Base-by-base conservation (phyloP, 2,888 invertebrate genomes). In the Drosophila melanosoma region DNA sequence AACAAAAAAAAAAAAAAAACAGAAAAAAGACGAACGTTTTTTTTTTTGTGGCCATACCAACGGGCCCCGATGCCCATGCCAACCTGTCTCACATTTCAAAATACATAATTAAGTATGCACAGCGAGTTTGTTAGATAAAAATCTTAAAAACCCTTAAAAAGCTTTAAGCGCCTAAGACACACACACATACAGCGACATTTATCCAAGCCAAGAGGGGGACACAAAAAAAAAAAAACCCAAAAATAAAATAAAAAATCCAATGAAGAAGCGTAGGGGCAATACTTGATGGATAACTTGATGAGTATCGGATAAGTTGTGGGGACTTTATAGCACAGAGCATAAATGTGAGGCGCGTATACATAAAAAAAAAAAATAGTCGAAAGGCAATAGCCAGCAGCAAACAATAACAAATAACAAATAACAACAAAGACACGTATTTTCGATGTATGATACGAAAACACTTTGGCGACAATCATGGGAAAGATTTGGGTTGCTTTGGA, bases 401-500 rank as follows among this genome's bases (percentile, higher is more conserved):
- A 38, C 64, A 64, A 79, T 68, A 74, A 83, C 70, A 83, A 53
- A 59, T 54, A 36, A 23, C 54, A 57, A 81, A 54, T 65, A 71
- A 52, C 45, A 63, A 60, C 67, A 82, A 36, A 56, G 71, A 80
- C 81, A 83, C 83, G 90, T 87, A 90, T 74, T 76, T 76, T 57
- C 57, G 76, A 89, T 77, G 85, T 84, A 89, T 90, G 89, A 90
- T 84, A 84, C 83, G 81, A 89, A 84, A 89, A 87, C 78, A 88
- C 87, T 90, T 90, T 90, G 90, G 87, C 87, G 88, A 88, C 90
- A 88, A 90, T 89, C 88, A 88, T 88, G 88, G 90, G 88, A 88
- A 90, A 82, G 75, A 81, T 77, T 84, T 60, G 76, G 59, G 57
- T 79, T 73, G 58, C 35, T 48, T 75, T 68, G 56, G 69, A 60